These are phyloP conservation scores for Columbina picui DNA, from an alignment of 2,113 vertebrate species.

Conservation along the genomic window DNA sequence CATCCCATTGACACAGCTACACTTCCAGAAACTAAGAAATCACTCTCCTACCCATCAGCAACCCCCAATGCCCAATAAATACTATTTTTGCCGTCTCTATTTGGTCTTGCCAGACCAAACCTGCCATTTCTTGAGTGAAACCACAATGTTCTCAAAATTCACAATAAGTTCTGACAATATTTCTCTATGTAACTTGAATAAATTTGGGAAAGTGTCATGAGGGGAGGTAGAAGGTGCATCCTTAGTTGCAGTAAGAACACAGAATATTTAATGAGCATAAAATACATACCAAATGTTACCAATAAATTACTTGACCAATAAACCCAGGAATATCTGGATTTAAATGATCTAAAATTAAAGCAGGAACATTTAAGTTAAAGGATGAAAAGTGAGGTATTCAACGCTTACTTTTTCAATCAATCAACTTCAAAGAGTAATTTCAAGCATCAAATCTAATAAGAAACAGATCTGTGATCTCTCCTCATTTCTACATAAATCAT, in stretches of 20 bases:
- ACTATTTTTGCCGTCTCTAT: neutral
- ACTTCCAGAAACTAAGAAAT: neutral
- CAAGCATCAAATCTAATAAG: neutral
- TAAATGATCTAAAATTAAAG: neutral
- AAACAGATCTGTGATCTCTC: neutral
- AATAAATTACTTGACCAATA: neutral
- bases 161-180: neutral
- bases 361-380: neutral
- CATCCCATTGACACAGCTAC: neutral
- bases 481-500: neutral
- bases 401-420: fast-evolving
- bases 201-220: neutral
- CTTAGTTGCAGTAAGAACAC: neutral
- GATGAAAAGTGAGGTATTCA: neutral
- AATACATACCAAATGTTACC: neutral
- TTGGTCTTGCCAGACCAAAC: neutral
- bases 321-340: neutral
- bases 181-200: fast-evolving
- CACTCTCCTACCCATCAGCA: neutral
- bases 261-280: neutral
- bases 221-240: neutral
- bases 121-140: neutral
- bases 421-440: neutral
- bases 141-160: neutral
- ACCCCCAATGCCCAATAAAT: neutral